These are phyloP conservation scores for Phalacrocorax pelagicus DNA, from an alignment of 2,113 vertebrate species.

Conservation along the genomic window DNA sequence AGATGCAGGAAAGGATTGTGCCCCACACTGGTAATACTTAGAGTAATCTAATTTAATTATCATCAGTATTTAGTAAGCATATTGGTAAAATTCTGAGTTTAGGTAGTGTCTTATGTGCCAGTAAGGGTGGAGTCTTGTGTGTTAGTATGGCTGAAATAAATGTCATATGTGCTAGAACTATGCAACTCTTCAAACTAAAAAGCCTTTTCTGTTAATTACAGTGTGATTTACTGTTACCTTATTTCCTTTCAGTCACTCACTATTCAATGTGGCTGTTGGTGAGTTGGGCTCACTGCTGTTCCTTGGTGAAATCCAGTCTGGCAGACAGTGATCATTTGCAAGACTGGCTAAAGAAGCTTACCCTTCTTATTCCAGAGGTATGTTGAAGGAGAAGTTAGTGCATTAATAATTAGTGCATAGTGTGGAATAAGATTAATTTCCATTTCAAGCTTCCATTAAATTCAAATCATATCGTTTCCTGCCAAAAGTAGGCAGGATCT, in stretches of 20 bases:
- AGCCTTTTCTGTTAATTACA: not conserved
- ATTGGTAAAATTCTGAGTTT: not conserved
- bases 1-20: not conserved
- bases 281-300: constrained; percentile 98
- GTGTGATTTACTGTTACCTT: not conserved
- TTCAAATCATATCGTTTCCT: not conserved
- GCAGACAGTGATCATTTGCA: constrained; percentile 96
- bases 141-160: not conserved
- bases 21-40: not conserved
- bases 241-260: constrained; percentile 86
- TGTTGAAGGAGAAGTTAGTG: not conserved
- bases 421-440: not conserved
- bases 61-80: not conserved
- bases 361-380: constrained; percentile 97
- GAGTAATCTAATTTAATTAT: not conserved
- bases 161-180: not conserved
- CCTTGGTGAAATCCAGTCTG: constrained; percentile 94
- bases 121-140: not conserved
- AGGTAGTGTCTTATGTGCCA: not conserved
- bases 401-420: not conserved
- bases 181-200: not conserved
- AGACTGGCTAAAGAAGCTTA: constrained; percentile 97
- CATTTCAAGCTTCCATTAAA: not conserved
- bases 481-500: not conserved
- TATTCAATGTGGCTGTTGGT: constrained; percentile 99